A percentile compares a stretch with the other conserved stretches of the same genome.
Evolutionary conservation across 1,140 invertebrate genomes (phyloP).

Genomic region (Cheumatopsyche charites): DNA sequence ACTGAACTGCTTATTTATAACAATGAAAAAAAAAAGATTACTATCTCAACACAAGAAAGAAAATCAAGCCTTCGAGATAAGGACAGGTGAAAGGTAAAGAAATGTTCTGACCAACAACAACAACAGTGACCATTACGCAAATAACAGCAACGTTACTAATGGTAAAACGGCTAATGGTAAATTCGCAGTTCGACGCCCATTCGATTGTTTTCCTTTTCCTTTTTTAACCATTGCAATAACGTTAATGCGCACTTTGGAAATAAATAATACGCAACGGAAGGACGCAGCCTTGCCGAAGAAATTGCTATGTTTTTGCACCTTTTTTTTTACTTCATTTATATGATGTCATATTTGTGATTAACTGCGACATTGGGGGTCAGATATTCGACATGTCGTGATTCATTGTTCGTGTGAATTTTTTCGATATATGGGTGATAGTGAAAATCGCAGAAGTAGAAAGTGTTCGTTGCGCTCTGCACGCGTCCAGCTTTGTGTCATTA

Average conservation of each 20-base stretch:
- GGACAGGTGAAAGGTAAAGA: slow-evolving; percentile 2
- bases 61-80: too few relatives aligned
- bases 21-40: too few relatives aligned
- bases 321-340: not conserved
- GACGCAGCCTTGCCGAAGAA: slow-evolving; percentile 16
- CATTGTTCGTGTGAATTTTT: too few relatives aligned
- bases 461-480: not conserved
- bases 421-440: too few relatives aligned
- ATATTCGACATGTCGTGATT: too few relatives aligned
- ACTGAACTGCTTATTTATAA: too few relatives aligned
- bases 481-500: too few relatives aligned
- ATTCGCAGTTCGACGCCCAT: not conserved
- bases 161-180: too few relatives aligned
- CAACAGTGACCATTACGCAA: too few relatives aligned
- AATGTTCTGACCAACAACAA: not conserved
- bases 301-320: not conserved
- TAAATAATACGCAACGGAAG: not conserved
- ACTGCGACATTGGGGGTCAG: too few relatives aligned
- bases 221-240: slow-evolving; percentile 3
- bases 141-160: too few relatives aligned
- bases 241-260: not conserved
- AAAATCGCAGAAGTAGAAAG: not conserved
- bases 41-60: too few relatives aligned
- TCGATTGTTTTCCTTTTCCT: slow-evolving; percentile 17
- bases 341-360: not conserved